phyloP scores from a whole-genome alignment of 2,113 vertebrate genomes.

The Hippocampus comes region DNA sequence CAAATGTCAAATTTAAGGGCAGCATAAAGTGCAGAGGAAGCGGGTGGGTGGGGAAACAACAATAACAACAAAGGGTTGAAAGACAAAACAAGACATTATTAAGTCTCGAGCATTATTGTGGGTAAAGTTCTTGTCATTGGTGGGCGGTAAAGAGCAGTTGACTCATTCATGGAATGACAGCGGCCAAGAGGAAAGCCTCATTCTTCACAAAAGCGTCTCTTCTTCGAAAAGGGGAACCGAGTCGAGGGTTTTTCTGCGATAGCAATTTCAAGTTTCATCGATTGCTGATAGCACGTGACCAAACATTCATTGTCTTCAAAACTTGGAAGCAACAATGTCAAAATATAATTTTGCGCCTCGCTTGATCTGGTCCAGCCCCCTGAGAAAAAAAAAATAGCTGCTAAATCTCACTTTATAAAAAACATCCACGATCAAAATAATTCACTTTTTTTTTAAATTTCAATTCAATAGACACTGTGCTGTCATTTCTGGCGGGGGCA shows the following conservation, averaged over 20 bases:
- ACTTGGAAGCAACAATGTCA: no score
- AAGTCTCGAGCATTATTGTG: conserved; percentile 21
- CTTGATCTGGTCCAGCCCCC: no score
- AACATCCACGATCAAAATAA: no score
- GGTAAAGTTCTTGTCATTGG: conserved; percentile 24
- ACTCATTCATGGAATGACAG: not conserved
- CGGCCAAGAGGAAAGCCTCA: not conserved
- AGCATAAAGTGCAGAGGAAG: conserved; percentile 23
- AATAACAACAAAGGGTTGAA: conserved; percentile 5
- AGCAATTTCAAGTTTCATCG: not conserved
- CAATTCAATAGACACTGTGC: no score
- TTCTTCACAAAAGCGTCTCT: not conserved
- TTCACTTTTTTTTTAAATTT: no score
- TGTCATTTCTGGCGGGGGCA: no score
- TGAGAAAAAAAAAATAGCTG: no score
- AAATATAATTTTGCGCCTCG: no score
- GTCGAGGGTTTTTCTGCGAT: not conserved
- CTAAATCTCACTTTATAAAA: no score
- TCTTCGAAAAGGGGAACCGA: not conserved
- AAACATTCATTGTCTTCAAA: not conserved
- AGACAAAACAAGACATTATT: conserved; percentile 28
- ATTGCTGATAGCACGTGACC: not conserved
- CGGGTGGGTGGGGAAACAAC: conserved; percentile 36
- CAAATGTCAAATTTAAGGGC: conserved; percentile 31
- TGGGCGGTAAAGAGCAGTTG: conserved; percentile 20